Evolutionary conservation across 2,888 invertebrate species (phyloP), one percentile per base, ranked within the genome.

Genomic region (Rotaria magnacalcarata): DNA sequence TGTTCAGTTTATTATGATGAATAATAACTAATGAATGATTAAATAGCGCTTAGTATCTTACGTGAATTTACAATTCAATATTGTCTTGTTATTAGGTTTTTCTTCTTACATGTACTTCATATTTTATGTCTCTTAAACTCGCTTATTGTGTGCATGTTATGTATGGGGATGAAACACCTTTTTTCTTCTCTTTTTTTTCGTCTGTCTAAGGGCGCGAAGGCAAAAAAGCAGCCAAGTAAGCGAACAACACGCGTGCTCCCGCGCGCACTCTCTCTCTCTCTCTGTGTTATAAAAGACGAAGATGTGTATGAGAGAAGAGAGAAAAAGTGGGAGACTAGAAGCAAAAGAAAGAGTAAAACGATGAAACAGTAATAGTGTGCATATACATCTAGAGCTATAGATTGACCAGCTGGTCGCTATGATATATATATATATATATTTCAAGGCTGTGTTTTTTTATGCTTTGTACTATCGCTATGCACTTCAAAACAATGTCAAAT

Each of bases 371-470:
- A 67, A 27, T 67, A 67, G 27, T 67, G 27, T 34, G 34, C 16
- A 67, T 16, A 8, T 16, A 67, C 34, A 50, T 50, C 50, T 34
- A 27, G n/a, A n/a, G 24, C 34, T 11, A 67, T 67, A 67, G 27
- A n/a, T 27, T 67, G 67, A 27, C 27, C 67, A 67, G 27, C 67
- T 67, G 67, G 67, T 67, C 67, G 67, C 67, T 67, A 67, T 34
- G 34, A 67, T 16, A 67, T 67, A 19, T 27, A 67, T 67, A 67
- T 27, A 67, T 34, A 24, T 24, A 56, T 56, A 21, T 56, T 27
- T 34, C 67, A 67, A 67, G 67, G 67, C 0, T 27, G 19, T 67
- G 7, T 16, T 14, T 14, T 14, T 67, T 27, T 27, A 67, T 67
- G 10, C 1, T 34, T 27, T 67, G 11, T 34, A 14, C 16, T 34